A percentile compares a stretch with the other conserved stretches of the same genome.
These are phyloP conservation scores for Amorpha juglandis DNA, from an alignment of 2,888 invertebrate species.

Conservation along the genomic window DNA sequence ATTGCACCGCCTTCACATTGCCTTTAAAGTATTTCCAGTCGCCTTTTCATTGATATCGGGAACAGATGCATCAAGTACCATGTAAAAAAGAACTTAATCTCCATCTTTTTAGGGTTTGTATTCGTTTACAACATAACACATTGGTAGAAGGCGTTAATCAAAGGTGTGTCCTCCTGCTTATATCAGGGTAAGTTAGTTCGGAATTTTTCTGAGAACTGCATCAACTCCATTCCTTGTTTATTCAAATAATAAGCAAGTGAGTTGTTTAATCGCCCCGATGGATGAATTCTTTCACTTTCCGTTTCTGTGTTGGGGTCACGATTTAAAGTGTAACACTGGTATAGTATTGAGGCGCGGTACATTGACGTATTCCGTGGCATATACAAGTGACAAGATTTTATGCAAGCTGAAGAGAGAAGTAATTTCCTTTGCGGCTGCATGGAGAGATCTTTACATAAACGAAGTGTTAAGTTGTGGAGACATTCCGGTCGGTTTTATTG, in stretches of 20 bases:
- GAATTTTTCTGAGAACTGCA: constrained; percentile 70
- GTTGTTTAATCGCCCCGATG: constrained; percentile 65
- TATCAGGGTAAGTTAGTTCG: constrained; percentile 56
- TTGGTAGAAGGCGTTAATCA: constrained; percentile 72
- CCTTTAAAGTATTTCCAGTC: constrained; percentile 47
- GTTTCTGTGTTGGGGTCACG: constrained; percentile 64
- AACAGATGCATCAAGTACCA: constrained; percentile 38
- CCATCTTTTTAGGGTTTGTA: constrained; percentile 43
- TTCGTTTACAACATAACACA: constrained; percentile 40
- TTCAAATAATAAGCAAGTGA: constrained; percentile 67
- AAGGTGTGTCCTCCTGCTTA: constrained; percentile 67
- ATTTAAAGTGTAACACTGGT: constrained; percentile 52
- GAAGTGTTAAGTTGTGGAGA: constrained; percentile 59
- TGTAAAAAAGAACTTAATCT: constrained; percentile 47
- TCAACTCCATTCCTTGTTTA: constrained; percentile 66
- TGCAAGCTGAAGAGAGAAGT: constrained; percentile 27
- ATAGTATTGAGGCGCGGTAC: constrained; percentile 6
- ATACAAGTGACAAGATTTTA: constrained; percentile 7
- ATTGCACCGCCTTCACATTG: constrained; percentile 52
- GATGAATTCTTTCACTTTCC: constrained; percentile 71
- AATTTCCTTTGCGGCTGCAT: constrained; percentile 28
- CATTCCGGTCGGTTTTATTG: constrained; percentile 71
- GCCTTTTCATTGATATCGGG: constrained; percentile 62
- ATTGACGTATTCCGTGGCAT: not conserved
- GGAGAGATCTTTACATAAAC: constrained; percentile 40